Evolutionary conservation across 2,888 invertebrate genomes (phyloP).

Genomic region (Cryptops parisi): DNA sequence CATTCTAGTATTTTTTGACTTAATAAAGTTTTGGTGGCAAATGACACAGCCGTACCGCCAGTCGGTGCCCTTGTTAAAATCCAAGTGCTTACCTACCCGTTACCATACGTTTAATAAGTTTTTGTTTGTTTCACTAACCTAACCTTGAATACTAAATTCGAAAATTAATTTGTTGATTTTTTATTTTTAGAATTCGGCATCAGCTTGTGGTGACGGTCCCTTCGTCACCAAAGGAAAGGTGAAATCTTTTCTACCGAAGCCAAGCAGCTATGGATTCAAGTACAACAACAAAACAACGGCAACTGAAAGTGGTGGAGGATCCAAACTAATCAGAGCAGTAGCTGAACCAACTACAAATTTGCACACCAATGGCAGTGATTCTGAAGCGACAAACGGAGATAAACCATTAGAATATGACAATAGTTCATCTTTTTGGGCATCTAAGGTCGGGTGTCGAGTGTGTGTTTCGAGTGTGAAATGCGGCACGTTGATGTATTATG

Average conservation of each 20-base stretch:
- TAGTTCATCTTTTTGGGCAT: background rate
- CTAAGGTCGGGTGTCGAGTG: conserved; percentile 32
- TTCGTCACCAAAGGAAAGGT: background rate
- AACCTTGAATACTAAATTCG: no score
- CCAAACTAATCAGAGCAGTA: background rate
- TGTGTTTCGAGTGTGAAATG: conserved; percentile 33
- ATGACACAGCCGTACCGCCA: no score
- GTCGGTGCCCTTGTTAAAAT: no score
- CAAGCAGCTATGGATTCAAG: background rate
- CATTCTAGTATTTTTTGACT: no score
- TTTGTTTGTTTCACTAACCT: no score
- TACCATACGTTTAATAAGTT: no score
- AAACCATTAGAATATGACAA: background rate
- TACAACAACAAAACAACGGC: background rate
- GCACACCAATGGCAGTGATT: no score
- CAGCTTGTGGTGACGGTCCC: background rate
- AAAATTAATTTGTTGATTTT: no score
- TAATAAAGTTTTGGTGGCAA: no score
- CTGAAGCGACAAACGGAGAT: background rate
- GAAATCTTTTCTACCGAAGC: background rate
- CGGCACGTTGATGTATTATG: conserved; percentile 44
- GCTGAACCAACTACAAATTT: no score
- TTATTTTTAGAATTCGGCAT: no score
- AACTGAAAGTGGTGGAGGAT: background rate
- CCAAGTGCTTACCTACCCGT: no score